Conservation (phyloP, 1,140 invertebrate genomes). For the Venustaconcha ellipsiformis region DNA sequence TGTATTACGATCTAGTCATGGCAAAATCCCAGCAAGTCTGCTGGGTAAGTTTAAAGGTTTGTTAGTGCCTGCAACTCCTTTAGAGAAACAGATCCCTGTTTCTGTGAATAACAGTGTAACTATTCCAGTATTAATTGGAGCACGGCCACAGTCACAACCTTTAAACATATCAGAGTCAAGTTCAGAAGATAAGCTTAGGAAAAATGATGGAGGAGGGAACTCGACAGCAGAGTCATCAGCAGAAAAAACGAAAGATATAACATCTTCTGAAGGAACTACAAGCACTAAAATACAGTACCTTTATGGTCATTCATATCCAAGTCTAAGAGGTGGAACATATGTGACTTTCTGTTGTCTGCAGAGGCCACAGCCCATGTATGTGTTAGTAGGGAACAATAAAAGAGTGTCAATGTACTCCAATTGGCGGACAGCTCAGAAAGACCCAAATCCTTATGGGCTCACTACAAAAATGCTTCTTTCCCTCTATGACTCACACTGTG, state of each 20-base stretch:
- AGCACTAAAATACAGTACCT: constrained; percentile 28
- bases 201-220: constrained; percentile 6
- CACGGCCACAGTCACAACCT: no score
- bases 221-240: background rate
- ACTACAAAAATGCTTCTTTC: constrained; percentile 77
- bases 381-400: constrained; percentile 80
- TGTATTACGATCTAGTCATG: no score
- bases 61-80: no score
- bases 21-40: no score
- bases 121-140: no score
- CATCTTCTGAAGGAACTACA: constrained; percentile 7
- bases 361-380: constrained; percentile 94
- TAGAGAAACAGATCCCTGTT: no score
- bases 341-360: constrained; percentile 92
- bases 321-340: constrained; percentile 53
- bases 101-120: no score
- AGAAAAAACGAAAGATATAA: constrained; percentile 3
- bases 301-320: constrained; percentile 58
- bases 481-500: constrained; percentile 67
- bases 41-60: no score
- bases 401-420: constrained; percentile 98
- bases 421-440: constrained; percentile 80
- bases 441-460: constrained; percentile 79
- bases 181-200: background rate
- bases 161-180: no score